Conservation (phyloP, 2,888 invertebrate genomes). For the Amaurobius ferox region DNA sequence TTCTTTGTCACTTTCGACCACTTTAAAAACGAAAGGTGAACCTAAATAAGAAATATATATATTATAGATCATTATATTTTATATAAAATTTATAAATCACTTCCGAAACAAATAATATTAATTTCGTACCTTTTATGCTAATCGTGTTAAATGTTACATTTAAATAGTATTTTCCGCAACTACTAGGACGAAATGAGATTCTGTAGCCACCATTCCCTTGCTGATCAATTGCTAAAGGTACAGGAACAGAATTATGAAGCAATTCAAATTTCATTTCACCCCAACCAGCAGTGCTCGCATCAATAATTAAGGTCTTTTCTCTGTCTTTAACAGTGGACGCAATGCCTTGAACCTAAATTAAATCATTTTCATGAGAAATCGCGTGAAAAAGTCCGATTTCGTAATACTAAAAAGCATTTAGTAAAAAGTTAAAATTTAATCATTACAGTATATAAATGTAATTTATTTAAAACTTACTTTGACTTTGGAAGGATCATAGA, state of each 20-base stretch:
- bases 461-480: conserved; percentile 80
- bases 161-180: conserved; percentile 95
- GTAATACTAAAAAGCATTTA: too few relatives aligned
- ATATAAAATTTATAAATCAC: neutral
- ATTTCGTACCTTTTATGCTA: conserved; percentile 60
- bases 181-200: conserved; percentile 93
- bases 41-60: conserved; percentile 74
- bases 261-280: conserved; percentile 93
- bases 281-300: conserved; percentile 87
- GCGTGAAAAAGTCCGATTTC: too few relatives aligned
- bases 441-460: too few relatives aligned
- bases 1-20: conserved; percentile 56
- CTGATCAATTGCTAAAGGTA: conserved; percentile 82
- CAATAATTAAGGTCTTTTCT: conserved; percentile 82
- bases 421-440: neutral
- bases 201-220: conserved; percentile 85
- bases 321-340: conserved; percentile 36
- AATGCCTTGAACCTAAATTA: conserved; percentile 61
- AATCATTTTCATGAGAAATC: too few relatives aligned
- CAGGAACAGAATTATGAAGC: conserved; percentile 89
- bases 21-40: conserved; percentile 77
- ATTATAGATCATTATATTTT: neutral
- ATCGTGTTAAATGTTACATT: conserved; percentile 90
- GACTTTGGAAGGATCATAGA: conserved; percentile 94
- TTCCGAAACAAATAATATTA: neutral